Evolutionary conservation across 2,888 invertebrate genomes (phyloP).

Genomic region (Drosophila mettleri): DNA sequence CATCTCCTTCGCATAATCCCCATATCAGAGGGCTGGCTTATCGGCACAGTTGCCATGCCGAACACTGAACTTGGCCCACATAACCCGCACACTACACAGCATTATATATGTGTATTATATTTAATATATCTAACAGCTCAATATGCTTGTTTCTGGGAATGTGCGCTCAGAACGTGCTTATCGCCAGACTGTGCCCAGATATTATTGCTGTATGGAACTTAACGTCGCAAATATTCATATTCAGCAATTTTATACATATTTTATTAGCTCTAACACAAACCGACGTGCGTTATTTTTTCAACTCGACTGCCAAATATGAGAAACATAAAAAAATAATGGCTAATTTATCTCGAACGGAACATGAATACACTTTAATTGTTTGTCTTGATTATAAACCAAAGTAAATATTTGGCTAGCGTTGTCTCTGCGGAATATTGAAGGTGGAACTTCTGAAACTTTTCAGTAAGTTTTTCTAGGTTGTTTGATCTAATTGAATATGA

Average conservation of each 20-base stretch:
- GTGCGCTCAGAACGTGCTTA: conserved; percentile 54
- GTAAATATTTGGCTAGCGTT: neutral
- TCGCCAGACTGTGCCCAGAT: conserved; percentile 40
- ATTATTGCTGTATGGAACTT: conserved; percentile 18
- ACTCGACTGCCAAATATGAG: conserved; percentile 24
- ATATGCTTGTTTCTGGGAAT: conserved; percentile 24
- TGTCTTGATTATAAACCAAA: neutral
- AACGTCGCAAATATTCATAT: conserved; percentile 46
- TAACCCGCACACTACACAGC: conserved; percentile 7
- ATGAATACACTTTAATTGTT: conserved; percentile 20
- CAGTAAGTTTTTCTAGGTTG: neutral
- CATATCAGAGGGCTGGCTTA: conserved; percentile 33
- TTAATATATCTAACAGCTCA: conserved; percentile 34
- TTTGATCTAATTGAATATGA: neutral
- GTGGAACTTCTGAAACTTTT: neutral
- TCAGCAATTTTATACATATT: conserved; percentile 43
- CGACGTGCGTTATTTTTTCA: conserved; percentile 8
- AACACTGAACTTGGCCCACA: conserved; percentile 54
- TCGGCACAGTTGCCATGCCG: conserved; percentile 21
- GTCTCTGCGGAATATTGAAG: neutral
- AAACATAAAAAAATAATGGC: neutral
- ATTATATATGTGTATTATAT: neutral
- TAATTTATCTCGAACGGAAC: conserved; percentile 12
- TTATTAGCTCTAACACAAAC: conserved; percentile 45
- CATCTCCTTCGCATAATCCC: conserved; percentile 7